These are phyloP conservation scores for Odontamblyopus rebecca DNA, from an alignment of 2,797 vertebrate species.

Conservation along the genomic window DNA sequence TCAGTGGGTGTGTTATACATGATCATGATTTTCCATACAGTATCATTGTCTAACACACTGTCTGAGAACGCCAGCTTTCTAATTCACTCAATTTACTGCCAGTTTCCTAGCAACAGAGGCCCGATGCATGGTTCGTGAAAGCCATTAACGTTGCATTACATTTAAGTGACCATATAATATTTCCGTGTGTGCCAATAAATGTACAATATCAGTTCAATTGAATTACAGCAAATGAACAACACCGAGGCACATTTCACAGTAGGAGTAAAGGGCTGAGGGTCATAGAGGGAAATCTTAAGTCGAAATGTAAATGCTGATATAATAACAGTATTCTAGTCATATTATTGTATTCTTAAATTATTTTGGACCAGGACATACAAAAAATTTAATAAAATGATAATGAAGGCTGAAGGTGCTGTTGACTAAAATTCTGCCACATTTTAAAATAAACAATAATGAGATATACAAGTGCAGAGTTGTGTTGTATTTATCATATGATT, in stretches of 20 bases:
- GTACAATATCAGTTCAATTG: conserved; percentile 7
- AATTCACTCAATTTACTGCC: conserved; percentile 12
- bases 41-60: neutral
- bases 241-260: neutral
- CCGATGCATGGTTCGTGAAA: conserved; percentile 8
- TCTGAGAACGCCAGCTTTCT: conserved; percentile 2
- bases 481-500: no score
- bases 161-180: conserved; percentile 1
- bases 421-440: no score
- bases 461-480: no score
- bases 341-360: no score
- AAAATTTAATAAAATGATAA: no score
- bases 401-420: no score
- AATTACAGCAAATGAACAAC: neutral
- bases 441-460: no score
- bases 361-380: no score
- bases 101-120: conserved; percentile 32
- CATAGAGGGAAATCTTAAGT: neutral
- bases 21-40: neutral
- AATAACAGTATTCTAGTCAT: no score
- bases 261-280: neutral
- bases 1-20: neutral
- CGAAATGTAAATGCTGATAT: no score
- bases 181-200: conserved; percentile 12
- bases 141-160: conserved; percentile 17